Evolutionary conservation across 2,113 vertebrate species (phyloP).

Genomic region (Myodes glareolus): DNA sequence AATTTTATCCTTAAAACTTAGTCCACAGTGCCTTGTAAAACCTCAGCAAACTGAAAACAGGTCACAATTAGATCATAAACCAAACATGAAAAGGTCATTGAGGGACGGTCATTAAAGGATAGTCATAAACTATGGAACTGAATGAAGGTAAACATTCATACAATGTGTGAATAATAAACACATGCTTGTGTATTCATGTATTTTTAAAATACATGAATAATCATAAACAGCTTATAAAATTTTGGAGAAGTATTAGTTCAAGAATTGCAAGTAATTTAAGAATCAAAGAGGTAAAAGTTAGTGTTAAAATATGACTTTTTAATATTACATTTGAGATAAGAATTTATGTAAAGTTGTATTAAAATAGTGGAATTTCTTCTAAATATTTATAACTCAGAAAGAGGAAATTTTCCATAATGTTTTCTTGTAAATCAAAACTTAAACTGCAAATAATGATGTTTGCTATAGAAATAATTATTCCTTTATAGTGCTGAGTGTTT

Average conservation of each 20-base stretch:
- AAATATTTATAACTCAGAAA: not conserved
- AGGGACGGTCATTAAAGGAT: not conserved
- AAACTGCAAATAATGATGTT: conserved; percentile 9
- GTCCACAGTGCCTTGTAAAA: not conserved
- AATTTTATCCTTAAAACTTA: not conserved
- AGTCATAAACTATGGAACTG: not conserved
- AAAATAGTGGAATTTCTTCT: not conserved
- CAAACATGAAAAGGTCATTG: not conserved
- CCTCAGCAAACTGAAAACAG: not conserved
- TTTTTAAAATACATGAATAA: not conserved
- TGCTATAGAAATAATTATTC: not conserved
- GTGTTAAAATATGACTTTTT: not conserved
- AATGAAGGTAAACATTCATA: not conserved
- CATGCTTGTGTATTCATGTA: not conserved
- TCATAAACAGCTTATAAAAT: not conserved
- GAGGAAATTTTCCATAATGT: not conserved
- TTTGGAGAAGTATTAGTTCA: not conserved
- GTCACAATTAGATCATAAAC: not conserved
- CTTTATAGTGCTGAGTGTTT: not conserved
- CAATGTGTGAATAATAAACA: not conserved
- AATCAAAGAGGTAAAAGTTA: not conserved
- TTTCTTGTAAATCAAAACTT: conserved; percentile 1
- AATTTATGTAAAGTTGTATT: not conserved
- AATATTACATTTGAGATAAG: not conserved
- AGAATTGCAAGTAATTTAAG: not conserved